Percentiles rank a stretch among this genome's conserved stretches.
These are phyloP conservation scores for Oophaga pumilio DNA, from an alignment of 2,113 vertebrate species.

Conservation along the genomic window DNA sequence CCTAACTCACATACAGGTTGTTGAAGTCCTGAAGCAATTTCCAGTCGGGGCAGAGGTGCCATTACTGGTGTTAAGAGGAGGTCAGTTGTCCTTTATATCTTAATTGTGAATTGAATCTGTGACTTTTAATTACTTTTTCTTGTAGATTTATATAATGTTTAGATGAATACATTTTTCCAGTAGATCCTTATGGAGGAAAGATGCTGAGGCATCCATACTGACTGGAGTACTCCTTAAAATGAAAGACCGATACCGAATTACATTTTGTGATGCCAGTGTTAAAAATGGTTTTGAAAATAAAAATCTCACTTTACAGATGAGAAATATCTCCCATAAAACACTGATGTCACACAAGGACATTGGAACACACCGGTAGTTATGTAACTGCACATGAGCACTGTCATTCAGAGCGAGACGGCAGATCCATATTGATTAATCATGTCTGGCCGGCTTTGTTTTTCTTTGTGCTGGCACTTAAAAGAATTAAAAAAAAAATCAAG, in stretches of 20 bases:
- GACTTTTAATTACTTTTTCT: background rate
- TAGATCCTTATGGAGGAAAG: no score
- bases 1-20: slow-evolving; percentile 92
- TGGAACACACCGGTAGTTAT: background rate
- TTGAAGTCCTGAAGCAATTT: slow-evolving; percentile 97
- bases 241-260: no score
- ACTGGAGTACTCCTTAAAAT: no score
- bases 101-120: background rate
- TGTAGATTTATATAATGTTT: background rate
- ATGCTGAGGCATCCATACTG: no score
- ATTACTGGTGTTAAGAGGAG: slow-evolving; percentile 91
- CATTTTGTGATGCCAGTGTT: no score
- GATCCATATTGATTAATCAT: background rate
- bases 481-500: no score
- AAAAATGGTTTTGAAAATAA: background rate
- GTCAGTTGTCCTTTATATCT: slow-evolving; percentile 69
- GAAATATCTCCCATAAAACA: background rate
- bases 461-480: background rate
- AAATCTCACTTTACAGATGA: background rate
- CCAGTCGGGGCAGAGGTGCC: slow-evolving; percentile 90
- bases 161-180: background rate
- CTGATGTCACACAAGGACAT: background rate
- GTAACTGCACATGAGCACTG: no score
- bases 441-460: background rate
- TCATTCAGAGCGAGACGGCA: no score